Evolutionary conservation across 2,113 vertebrate species (phyloP).

Genomic region (Phoxinus phoxinus): DNA sequence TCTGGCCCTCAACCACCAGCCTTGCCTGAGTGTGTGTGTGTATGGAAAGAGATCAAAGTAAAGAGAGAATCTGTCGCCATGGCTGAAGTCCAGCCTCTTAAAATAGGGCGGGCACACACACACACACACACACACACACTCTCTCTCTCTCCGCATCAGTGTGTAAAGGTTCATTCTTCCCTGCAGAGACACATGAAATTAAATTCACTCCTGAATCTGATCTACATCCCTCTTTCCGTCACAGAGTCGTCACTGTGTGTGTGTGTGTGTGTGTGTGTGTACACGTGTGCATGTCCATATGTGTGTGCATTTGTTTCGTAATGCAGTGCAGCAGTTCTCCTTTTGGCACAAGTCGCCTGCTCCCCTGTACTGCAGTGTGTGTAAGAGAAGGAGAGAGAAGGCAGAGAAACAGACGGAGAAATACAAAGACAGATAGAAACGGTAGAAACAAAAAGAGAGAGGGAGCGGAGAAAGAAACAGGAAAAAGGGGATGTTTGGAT

Average conservation of each 20-base stretch:
- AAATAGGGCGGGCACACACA: slow-evolving; percentile 52
- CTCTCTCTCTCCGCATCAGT: neutral
- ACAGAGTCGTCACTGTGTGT: slow-evolving; percentile 36
- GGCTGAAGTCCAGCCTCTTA: slow-evolving; percentile 56
- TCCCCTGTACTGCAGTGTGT: slow-evolving; percentile 77
- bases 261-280: slow-evolving; percentile 14
- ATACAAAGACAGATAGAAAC: slow-evolving; percentile 55
- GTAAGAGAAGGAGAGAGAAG: slow-evolving; percentile 60
- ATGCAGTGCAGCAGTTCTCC: slow-evolving; percentile 79
- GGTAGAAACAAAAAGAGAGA: slow-evolving; percentile 63
- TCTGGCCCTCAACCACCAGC: neutral
- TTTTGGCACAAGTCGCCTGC: slow-evolving; percentile 77
- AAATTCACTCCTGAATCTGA: neutral
- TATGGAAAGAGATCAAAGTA: slow-evolving; percentile 66
- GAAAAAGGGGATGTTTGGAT: slow-evolving; percentile 49
- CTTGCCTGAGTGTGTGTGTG: slow-evolving; percentile 6
- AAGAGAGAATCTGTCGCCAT: slow-evolving; percentile 54
- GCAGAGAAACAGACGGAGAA: slow-evolving; percentile 28
- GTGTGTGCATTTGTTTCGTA: slow-evolving; percentile 66
- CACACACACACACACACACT: neutral
- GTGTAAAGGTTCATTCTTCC: slow-evolving; percentile 13
- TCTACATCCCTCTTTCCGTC: slow-evolving; percentile 39
- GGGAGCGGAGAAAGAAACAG: neutral
- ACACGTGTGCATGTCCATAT: slow-evolving; percentile 1
- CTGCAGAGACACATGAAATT: slow-evolving; percentile 3